Evolutionary conservation across 2,888 invertebrate species (phyloP), one percentile per base, ranked within the genome.

Genomic region (Thumatha senex): DNA sequence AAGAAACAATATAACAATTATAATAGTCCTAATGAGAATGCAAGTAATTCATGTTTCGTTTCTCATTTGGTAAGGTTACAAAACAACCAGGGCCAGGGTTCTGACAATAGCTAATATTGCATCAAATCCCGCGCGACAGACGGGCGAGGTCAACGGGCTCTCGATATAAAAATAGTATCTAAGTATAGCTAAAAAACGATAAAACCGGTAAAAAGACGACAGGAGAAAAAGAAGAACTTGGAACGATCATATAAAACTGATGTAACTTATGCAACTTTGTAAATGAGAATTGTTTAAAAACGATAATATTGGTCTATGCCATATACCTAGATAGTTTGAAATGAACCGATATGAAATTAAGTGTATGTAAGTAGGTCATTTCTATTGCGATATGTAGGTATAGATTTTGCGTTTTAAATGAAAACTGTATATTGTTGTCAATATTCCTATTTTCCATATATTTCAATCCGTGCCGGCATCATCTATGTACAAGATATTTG

Each of bases 21-120:
- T 46, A 54, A 55, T 39, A 41, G 38, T 51, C 49, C 15, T 46
- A 54, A 47, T 67, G 61, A 33, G 38, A 51, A 15, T 24, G 5
- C 18, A 24, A 24, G 18, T 63, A 60, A 73, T 74, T 76, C 68
- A 69, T 39, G 70, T 64, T 69, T 67, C 56, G 65, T 62, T 65
- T 67, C 61, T 62, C 54, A 65, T 61, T 61, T 53, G 51, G 46
- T 48, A 40, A n/a, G 49, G 57, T 78, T 78, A 74, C 76, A 68
- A 80, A 74, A 77, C 62, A 62, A 74, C 65, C 66, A 61, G 67
- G 76, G 67, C 63, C 71, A n/a, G n/a, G n/a, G n/a, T n/a, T 71
- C 66, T 72, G 71, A 83, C 81, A 82, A 80, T 77, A 66, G 67
- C 47, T 61, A 51, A 61, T 69, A 71, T 83, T 84, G 81, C 82